These are phyloP conservation scores for Andrena bucephala DNA, from an alignment of 2,888 invertebrate genomes.

Conservation along the genomic window DNA sequence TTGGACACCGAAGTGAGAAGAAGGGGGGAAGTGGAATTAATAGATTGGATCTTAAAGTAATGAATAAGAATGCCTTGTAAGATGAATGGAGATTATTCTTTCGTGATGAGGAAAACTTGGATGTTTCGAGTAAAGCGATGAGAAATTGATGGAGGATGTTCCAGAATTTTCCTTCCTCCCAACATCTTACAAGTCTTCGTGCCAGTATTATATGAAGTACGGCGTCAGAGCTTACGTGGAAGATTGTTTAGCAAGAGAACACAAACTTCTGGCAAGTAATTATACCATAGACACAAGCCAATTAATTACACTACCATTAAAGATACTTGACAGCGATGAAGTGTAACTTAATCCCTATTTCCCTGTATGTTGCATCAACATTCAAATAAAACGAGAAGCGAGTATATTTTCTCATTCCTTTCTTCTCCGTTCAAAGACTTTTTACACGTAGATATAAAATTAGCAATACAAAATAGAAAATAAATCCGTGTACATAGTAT, in stretches of 20 bases:
- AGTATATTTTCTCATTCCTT: neutral
- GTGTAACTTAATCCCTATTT: neutral
- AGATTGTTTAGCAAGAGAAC: constrained; percentile 28
- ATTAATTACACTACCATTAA: constrained; percentile 34
- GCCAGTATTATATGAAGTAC: constrained; percentile 11
- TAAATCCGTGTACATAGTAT: neutral
- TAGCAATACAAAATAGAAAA: neutral
- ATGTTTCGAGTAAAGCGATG: neutral
- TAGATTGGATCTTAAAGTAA: too few relatives aligned
- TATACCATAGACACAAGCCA: constrained; percentile 12
- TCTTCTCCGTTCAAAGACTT: too few relatives aligned
- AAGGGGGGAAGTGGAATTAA: neutral
- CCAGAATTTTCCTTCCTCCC: neutral
- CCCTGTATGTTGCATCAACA: neutral
- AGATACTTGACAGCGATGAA: constrained; percentile 9
- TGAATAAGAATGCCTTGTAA: neutral
- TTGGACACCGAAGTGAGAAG: neutral
- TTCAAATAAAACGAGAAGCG: neutral
- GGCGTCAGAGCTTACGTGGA: neutral
- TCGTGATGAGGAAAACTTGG: neutral
- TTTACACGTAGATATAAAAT: neutral
- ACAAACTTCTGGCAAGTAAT: constrained; percentile 30
- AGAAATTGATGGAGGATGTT: neutral
- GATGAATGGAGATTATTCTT: neutral
- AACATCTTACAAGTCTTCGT: neutral